phyloP scores from a whole-genome alignment of 2,113 vertebrate species.

The Recurvirostra avosetta region DNA sequence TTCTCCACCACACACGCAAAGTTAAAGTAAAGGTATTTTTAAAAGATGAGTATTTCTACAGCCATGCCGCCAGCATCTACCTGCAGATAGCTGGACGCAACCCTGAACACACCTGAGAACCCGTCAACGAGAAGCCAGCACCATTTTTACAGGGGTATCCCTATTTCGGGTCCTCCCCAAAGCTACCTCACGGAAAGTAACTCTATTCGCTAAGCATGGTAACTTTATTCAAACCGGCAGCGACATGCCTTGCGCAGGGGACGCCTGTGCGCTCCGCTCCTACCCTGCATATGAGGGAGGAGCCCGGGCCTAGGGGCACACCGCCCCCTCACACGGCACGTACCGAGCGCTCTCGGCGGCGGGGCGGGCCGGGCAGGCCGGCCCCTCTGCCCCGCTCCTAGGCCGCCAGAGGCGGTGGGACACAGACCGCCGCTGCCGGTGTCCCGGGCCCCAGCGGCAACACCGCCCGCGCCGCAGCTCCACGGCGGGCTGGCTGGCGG shows the following conservation, averaged over 20 bases:
- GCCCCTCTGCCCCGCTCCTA: too few relatives aligned
- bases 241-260: rapidly evolving
- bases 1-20: not conserved
- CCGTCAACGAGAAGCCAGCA: not conserved
- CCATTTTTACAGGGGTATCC: rapidly evolving
- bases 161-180: not conserved
- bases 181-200: too few relatives aligned
- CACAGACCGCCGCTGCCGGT: not conserved
- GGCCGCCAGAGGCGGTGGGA: rapidly evolving
- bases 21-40: rapidly evolving
- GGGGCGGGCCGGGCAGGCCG: rapidly evolving
- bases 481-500: not conserved
- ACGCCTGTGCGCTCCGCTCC: not conserved
- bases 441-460: too few relatives aligned
- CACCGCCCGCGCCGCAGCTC: not conserved
- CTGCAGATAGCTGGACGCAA: not conserved
- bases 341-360: rapidly evolving
- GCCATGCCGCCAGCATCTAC: not conserved
- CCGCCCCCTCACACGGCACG: too few relatives aligned
- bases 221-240: too few relatives aligned
- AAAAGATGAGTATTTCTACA: not conserved
- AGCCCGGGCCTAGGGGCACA: not conserved
- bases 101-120: not conserved
- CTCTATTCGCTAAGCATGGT: rapidly evolving
- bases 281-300: rapidly evolving